phyloP scores from a whole-genome alignment of 2,113 vertebrate genomes.

The Thunnus maccoyii region DNA sequence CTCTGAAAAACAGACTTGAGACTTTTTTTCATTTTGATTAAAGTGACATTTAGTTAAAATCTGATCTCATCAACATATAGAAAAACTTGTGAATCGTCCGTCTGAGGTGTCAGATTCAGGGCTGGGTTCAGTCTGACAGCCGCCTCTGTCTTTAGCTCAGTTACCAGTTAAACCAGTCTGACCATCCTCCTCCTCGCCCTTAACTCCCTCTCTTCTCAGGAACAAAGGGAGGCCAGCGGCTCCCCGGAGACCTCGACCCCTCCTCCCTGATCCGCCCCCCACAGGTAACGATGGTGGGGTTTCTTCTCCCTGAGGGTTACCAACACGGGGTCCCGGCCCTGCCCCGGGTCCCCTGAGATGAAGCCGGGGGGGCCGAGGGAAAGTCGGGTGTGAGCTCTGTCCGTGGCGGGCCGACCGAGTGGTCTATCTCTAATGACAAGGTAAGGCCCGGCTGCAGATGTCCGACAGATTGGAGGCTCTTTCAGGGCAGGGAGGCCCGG shows the following conservation, averaged over 20 bases:
- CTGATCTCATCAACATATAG: no score
- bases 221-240: conserved; percentile 71
- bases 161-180: conserved; percentile 65
- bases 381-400: conserved; percentile 53
- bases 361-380: conserved; percentile 62
- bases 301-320: conserved; percentile 51
- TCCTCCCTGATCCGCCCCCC: conserved; percentile 50
- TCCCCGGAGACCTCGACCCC: conserved; percentile 63
- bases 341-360: conserved; percentile 66
- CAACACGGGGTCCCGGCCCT: conserved; percentile 63
- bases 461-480: conserved; percentile 83
- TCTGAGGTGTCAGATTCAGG: not conserved
- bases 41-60: no score
- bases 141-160: conserved; percentile 35
- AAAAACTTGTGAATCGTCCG: no score
- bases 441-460: conserved; percentile 83
- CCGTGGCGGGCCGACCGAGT: conserved; percentile 56
- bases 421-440: conserved; percentile 83
- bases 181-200: conserved; percentile 39
- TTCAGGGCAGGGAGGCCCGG: conserved; percentile 44
- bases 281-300: conserved; percentile 57
- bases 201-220: conserved; percentile 52
- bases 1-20: no score
- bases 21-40: no score
- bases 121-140: not conserved